Evolutionary conservation across 2,113 vertebrate species (phyloP).

Genomic region (Chaetodon trifascialis): DNA sequence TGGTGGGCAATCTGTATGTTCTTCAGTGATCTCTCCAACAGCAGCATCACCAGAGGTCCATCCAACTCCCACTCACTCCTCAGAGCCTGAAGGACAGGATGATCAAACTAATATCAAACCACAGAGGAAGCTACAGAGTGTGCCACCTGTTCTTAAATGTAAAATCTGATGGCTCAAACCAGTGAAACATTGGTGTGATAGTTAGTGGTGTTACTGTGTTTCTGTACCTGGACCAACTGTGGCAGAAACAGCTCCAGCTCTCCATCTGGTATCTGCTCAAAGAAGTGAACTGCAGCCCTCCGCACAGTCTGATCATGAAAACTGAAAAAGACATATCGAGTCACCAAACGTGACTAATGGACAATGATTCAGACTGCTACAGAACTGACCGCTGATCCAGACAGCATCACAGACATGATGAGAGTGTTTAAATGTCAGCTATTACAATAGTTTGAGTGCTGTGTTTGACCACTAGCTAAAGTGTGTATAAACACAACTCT

Average conservation of each 20-base stretch:
- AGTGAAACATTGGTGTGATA: neutral
- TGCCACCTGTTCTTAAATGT: neutral
- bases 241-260: slow-evolving; percentile 89
- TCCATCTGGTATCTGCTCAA: slow-evolving; percentile 85
- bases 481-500: neutral
- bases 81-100: slow-evolving; percentile 81
- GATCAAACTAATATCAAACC: slow-evolving; percentile 3
- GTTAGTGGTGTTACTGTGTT: slow-evolving; percentile 36
- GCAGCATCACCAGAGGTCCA: slow-evolving; percentile 86
- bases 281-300: slow-evolving; percentile 83
- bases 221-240: slow-evolving; percentile 89
- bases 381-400: neutral
- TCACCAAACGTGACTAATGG: neutral
- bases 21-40: slow-evolving; percentile 86
- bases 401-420: neutral
- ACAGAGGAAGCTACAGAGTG: neutral
- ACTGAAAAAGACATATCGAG: slow-evolving; percentile 71
- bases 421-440: neutral
- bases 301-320: slow-evolving; percentile 91
- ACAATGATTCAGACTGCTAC: too few species aligned
- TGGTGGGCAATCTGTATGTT: slow-evolving; percentile 87
- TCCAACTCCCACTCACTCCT: slow-evolving; percentile 92
- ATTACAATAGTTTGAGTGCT: neutral
- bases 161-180: neutral
- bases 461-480: neutral